Evolutionary conservation across 1,140 invertebrate species (phyloP).

Genomic region (Oncopeltus fasciatus): DNA sequence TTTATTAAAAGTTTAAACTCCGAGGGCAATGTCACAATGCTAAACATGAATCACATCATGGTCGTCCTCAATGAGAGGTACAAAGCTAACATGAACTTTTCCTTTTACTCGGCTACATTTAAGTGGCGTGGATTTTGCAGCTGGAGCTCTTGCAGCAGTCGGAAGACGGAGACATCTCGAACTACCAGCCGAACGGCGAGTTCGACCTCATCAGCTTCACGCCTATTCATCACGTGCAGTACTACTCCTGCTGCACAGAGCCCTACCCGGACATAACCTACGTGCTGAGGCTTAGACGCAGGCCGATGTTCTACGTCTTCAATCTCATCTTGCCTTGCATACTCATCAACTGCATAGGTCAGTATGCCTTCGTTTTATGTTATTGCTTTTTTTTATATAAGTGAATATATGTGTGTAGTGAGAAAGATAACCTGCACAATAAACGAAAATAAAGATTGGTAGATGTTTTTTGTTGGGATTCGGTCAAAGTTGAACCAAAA

Average conservation of each 20-base stretch:
- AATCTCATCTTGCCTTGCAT: constrained; percentile 81
- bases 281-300: constrained; percentile 51
- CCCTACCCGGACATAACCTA: constrained; percentile 51
- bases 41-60: too few relatives aligned
- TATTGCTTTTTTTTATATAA: background rate
- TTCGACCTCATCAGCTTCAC: constrained; percentile 61
- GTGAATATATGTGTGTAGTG: too few relatives aligned
- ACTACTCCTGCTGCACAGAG: constrained; percentile 52
- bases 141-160: constrained; percentile 54
- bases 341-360: constrained; percentile 73
- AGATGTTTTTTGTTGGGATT: too few relatives aligned
- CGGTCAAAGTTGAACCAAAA: too few relatives aligned
- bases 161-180: constrained; percentile 55
- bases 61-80: too few relatives aligned
- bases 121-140: constrained; percentile 30
- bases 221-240: constrained; percentile 51
- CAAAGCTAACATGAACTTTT: background rate
- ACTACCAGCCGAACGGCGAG: constrained; percentile 66
- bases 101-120: background rate
- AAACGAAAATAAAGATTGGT: too few relatives aligned
- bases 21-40: too few relatives aligned
- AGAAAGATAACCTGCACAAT: too few relatives aligned
- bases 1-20: too few relatives aligned
- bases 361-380: constrained; percentile 22
- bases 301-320: constrained; percentile 84